Conservation (phyloP, 2,113 vertebrate species). For the Oxygymnocypris stewartii region DNA sequence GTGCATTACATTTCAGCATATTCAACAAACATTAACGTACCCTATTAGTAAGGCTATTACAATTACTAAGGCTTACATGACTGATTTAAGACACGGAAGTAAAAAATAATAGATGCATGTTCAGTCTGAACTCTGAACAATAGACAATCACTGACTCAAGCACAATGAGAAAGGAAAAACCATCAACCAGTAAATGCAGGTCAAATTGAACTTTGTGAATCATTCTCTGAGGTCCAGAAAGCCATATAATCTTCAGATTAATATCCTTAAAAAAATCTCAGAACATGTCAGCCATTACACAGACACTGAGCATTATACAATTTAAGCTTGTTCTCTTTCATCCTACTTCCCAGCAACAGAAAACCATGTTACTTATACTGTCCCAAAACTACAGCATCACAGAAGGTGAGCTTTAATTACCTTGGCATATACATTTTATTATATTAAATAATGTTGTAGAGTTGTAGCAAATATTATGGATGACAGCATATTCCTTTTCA, state of each 20-base stretch:
- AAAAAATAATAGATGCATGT: slow-evolving; percentile 6
- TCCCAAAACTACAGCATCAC: slow-evolving; percentile 3
- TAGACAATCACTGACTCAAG: slow-evolving; percentile 3
- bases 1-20: slow-evolving; percentile 16
- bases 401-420: background rate
- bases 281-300: slow-evolving; percentile 40
- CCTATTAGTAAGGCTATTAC: slow-evolving; percentile 23
- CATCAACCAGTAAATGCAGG: slow-evolving; percentile 28
- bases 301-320: slow-evolving; percentile 18
- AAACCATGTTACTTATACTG: background rate
- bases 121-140: slow-evolving; percentile 34
- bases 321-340: background rate
- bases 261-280: slow-evolving; percentile 23
- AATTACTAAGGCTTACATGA: slow-evolving; percentile 8
- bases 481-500: background rate
- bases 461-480: background rate
- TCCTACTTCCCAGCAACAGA: background rate
- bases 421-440: too few species aligned
- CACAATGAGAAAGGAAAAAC: background rate
- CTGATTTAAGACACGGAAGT: slow-evolving; percentile 20
- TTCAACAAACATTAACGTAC: slow-evolving; percentile 38
- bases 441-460: background rate
- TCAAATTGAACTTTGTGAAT: slow-evolving; percentile 40
- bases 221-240: slow-evolving; percentile 39
- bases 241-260: slow-evolving; percentile 37